Evolutionary conservation across 2,113 vertebrate species (phyloP).

Genomic region (Dromas ardeola): DNA sequence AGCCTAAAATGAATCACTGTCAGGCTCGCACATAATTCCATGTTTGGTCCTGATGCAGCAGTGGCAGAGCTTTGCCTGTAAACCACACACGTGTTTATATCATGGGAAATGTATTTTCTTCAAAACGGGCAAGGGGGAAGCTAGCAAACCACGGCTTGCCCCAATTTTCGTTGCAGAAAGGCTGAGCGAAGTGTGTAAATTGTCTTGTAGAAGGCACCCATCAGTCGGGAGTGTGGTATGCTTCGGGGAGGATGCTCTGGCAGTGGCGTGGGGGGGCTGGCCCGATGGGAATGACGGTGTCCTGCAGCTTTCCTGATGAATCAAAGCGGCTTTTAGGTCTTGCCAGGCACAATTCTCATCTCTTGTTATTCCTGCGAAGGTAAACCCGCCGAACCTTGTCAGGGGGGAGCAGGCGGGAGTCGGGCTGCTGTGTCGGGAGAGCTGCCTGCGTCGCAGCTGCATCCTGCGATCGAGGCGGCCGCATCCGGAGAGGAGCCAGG

Average conservation of each 20-base stretch:
- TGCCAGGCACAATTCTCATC: neutral
- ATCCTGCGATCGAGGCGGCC: slow-evolving; percentile 42
- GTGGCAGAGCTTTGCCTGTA: neutral
- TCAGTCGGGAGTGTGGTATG: fast-evolving
- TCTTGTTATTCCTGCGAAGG: neutral
- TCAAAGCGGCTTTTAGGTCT: neutral
- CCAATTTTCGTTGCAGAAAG: neutral
- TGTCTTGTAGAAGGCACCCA: neutral
- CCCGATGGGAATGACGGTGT: fast-evolving
- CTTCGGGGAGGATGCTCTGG: neutral
- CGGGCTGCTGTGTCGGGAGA: neutral
- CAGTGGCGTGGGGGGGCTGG: neutral
- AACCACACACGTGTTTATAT: neutral
- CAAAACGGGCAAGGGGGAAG: neutral
- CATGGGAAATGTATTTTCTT: neutral
- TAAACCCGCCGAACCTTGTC: slow-evolving; percentile 31
- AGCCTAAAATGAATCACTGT: neutral
- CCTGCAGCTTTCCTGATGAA: neutral
- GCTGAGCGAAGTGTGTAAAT: neutral
- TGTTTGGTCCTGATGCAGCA: neutral
- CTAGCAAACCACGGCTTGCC: neutral
- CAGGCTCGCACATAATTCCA: neutral
- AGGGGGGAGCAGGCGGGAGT: neutral
- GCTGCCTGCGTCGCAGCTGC: slow-evolving; percentile 59
- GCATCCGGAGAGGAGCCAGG: slow-evolving; percentile 49